These are phyloP conservation scores for Trididemnum miniatum DNA, from an alignment of 23 tunicate genomes.

Conservation along the genomic window DNA sequence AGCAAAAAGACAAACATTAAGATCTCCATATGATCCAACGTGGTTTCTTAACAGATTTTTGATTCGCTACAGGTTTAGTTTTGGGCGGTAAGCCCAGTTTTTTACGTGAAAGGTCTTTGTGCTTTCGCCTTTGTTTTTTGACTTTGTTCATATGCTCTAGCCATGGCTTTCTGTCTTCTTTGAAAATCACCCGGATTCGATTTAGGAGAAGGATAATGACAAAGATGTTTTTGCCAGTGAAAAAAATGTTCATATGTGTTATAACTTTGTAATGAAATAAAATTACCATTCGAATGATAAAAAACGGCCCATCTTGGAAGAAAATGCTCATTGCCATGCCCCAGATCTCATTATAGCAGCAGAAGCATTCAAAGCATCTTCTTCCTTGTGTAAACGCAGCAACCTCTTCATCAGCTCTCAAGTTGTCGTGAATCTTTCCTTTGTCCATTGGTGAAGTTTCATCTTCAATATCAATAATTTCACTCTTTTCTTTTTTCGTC, in stretches of 20 bases:
- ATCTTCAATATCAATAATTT: background rate
- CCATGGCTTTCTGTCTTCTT: constrained; percentile 54
- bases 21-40: constrained; percentile 33
- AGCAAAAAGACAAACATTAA: no score
- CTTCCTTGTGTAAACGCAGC: constrained; percentile 25
- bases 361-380: constrained; percentile 60
- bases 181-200: constrained; percentile 68
- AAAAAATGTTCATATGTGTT: constrained; percentile 87
- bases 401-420: constrained; percentile 45
- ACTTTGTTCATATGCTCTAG: constrained; percentile 51
- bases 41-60: background rate
- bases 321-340: constrained; percentile 70
- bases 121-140: constrained; percentile 5
- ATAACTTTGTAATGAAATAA: constrained; percentile 72
- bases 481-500: background rate
- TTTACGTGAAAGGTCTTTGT: constrained; percentile 24
- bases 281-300: constrained; percentile 62
- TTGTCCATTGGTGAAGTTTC: background rate
- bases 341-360: constrained; percentile 88
- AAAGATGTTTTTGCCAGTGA: constrained; percentile 77
- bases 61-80: background rate
- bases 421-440: constrained; percentile 11
- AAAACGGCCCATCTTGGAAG: constrained; percentile 90
- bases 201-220: constrained; percentile 65
- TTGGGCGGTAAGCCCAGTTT: constrained; percentile 41